phyloP scores from a whole-genome alignment of 1,140 invertebrate species.

The Subanguina moxae region DNA sequence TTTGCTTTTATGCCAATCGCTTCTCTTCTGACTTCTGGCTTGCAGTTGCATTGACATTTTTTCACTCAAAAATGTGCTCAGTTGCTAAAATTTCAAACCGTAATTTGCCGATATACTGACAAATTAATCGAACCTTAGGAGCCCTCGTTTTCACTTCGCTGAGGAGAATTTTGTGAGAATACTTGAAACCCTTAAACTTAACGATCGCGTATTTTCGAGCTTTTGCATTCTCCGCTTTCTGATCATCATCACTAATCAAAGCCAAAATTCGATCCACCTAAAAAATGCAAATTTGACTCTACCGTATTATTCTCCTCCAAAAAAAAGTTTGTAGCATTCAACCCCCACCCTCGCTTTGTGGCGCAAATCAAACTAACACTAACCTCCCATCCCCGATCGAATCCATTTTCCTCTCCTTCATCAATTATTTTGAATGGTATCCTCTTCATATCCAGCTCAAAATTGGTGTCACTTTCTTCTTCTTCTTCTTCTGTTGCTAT shows the following conservation, averaged over 20 bases:
- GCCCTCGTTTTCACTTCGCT: no score
- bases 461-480: conserved; percentile 7
- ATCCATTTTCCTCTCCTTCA: conserved; percentile 5
- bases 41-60: conserved; percentile 1
- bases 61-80: not conserved
- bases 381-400: conserved; percentile 13
- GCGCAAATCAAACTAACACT: not conserved
- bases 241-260: not conserved
- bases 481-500: not conserved
- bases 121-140: no score
- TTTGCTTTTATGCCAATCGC: no score
- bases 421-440: not conserved
- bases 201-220: not conserved
- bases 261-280: not conserved
- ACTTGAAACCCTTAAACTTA: conserved; percentile 4
- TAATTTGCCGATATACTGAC: no score
- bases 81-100: not conserved
- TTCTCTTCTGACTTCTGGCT: not conserved
- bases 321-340: no score
- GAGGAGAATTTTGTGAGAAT: not conserved
- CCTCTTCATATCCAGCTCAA: not conserved
- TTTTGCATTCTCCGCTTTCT: not conserved
- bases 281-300: not conserved
- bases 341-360: no score
- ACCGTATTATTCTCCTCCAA: no score